Percentiles rank a stretch among this genome's conserved stretches.
phyloP scores from a whole-genome alignment of 2,888 invertebrate species.

The Sclerodermus sp. region DNA sequence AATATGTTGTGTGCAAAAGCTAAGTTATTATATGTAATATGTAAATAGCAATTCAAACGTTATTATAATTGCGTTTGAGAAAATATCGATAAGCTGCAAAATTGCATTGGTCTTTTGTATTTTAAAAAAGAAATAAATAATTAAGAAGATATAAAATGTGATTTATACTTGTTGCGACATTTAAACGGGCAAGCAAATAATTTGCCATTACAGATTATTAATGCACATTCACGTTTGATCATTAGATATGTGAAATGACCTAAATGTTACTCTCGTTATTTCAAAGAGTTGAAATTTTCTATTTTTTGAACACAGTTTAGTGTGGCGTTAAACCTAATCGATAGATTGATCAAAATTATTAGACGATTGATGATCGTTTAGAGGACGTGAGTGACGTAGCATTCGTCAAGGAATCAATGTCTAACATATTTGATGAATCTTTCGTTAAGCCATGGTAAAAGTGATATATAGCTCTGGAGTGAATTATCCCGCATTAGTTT shows the following conservation, averaged over 20 bases:
- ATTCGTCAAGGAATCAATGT: conserved; percentile 21
- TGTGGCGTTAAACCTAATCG: conserved; percentile 50
- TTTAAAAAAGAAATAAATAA: no score
- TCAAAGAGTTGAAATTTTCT: conserved; percentile 31
- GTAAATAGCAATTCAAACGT: no score
- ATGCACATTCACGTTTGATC: conserved; percentile 42
- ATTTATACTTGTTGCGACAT: no score
- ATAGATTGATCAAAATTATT: conserved; percentile 43
- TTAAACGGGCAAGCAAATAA: background rate
- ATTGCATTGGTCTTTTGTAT: no score
- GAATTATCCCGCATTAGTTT: conserved; percentile 40
- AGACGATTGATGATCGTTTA: background rate
- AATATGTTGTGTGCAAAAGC: no score
- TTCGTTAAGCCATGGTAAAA: conserved; percentile 46
- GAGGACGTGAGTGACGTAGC: background rate
- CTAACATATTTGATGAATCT: conserved; percentile 38
- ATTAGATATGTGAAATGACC: conserved; percentile 41
- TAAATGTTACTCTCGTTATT: conserved; percentile 33
- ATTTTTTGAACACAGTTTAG: conserved; percentile 56
- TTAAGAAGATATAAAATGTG: no score
- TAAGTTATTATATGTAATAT: no score
- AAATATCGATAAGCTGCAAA: no score
- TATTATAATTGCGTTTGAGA: no score
- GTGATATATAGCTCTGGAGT: conserved; percentile 50
- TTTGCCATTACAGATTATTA: background rate